phyloP scores from a whole-genome alignment of 2,113 vertebrate genomes.

The Marcusenius ussheri region DNA sequence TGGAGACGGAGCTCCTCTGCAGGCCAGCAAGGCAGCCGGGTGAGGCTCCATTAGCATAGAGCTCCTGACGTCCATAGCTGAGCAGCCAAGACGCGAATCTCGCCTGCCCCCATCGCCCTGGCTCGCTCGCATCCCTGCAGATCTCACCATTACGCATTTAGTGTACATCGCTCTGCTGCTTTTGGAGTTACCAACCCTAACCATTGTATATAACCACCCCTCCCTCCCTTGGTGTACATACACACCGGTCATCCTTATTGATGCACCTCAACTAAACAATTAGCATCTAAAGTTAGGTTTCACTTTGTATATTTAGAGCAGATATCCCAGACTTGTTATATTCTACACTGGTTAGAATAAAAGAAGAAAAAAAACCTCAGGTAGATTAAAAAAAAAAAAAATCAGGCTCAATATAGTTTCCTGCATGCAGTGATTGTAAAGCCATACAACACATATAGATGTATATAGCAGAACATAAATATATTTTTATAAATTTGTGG shows the following conservation, averaged over 20 bases:
- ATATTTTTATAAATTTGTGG: slow-evolving; percentile 37
- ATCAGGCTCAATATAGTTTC: slow-evolving; percentile 59
- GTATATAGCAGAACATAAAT: slow-evolving; percentile 31
- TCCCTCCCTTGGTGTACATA: background rate
- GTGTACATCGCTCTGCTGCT: background rate
- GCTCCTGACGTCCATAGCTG: slow-evolving; percentile 10
- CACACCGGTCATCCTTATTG: background rate
- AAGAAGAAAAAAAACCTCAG: slow-evolving; percentile 50
- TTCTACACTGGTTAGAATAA: slow-evolving; percentile 19
- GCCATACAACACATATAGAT: slow-evolving; percentile 37
- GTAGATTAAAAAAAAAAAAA: slow-evolving; percentile 52
- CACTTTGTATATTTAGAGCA: background rate
- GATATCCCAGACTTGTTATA: slow-evolving; percentile 1
- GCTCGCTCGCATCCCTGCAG: slow-evolving; percentile 14
- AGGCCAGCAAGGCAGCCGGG: slow-evolving; percentile 30
- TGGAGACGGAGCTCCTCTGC: slow-evolving; percentile 9
- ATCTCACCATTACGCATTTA: background rate
- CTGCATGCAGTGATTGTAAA: slow-evolving; percentile 59
- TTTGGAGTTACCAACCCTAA: background rate
- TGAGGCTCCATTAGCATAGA: background rate
- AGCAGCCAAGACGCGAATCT: slow-evolving; percentile 34
- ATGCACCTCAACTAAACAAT: background rate
- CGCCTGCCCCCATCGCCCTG: slow-evolving; percentile 20
- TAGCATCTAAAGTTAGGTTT: background rate
- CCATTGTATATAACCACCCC: slow-evolving; percentile 8